Base-by-base conservation (phyloP, 1,140 invertebrate genomes). In the Tetragonula clypearis region DNA sequence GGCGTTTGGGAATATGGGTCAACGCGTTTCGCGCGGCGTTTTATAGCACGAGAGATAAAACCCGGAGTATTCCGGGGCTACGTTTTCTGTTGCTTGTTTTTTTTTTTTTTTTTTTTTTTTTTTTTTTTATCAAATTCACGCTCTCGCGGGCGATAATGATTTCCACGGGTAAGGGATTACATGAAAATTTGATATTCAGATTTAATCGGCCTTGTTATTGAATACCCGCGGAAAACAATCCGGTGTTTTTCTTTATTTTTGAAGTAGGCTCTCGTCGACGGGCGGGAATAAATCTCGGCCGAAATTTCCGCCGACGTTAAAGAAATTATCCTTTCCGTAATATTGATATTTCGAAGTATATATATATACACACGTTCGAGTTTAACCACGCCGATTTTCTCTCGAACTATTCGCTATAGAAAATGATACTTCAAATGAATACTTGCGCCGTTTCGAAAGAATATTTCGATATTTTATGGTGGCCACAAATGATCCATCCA, bases 31-130 rank as follows among this genome's bases (percentile, higher is more conserved):
- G 53, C 55, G 19, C 41, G 41, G 21, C 49, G 30, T 65, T 75
- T 82, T 82, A 82, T 75, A 75, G 49, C 80, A 0, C 14, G 6
- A 11, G 41, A 82, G 58, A 82, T 82, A 82, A 82, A 82, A 82
- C 41, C 58, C 41, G 8, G n/a, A 41, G 58, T 55, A 26, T 65
- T 55, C 49, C 21, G 21, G 21, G 30, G 41, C n/a, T 82, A 53
- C 41, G 58, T 62, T 74, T 35, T 1, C 58, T 35, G 71, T 41
- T 56, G 15, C 58, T 41, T n/a, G 66, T 23, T 69, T 79, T 30
- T n/a, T 23, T 69, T 79, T 30, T 23, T 69, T 79, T 30, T 23
- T 69, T 79, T 30, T 23, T 69, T 79, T 30, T 23, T 69, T 79
- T 30, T 23, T 69, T 79, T 30, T 56, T 21, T 15, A n/a, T 56